Conservation (phyloP, 2,113 vertebrate species). For the Ictidomys tridecemlineatus region DNA sequence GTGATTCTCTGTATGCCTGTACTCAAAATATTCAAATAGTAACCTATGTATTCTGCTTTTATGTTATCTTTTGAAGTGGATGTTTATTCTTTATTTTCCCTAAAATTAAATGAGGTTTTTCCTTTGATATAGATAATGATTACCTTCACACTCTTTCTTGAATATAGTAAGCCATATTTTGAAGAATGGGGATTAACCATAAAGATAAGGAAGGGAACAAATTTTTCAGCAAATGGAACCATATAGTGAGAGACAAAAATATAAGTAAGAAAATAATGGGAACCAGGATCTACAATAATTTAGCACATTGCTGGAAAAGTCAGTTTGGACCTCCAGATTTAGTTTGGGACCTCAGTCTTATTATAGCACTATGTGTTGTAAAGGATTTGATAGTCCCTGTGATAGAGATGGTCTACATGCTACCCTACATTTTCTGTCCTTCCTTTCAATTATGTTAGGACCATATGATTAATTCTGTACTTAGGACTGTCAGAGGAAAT, state of each 20-base stretch:
- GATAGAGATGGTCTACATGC: not conserved
- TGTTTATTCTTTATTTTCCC: not conserved
- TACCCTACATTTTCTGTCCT: not conserved
- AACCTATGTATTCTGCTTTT: not conserved
- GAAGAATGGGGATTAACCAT: not conserved
- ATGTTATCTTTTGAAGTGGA: not conserved
- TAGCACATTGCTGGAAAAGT: not conserved
- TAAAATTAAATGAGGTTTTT: not conserved
- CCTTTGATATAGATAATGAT: not conserved
- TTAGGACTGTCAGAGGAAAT: not conserved
- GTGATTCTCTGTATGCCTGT: not conserved
- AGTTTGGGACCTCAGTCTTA: not conserved
- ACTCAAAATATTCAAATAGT: not conserved
- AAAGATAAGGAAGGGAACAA: not conserved
- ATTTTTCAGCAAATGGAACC: conserved; percentile 21
- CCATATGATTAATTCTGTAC: not conserved
- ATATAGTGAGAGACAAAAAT: not conserved
- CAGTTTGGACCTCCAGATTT: not conserved
- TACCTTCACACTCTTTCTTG: not conserved
- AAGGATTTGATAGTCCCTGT: not conserved
- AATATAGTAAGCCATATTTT: not conserved
- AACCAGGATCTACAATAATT: not conserved
- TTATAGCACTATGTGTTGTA: not conserved
- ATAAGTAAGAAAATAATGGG: not conserved
- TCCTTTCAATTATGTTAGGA: not conserved